Percentiles rank a stretch among this genome's conserved stretches.
These are phyloP conservation scores for Gonatopus flavifemur DNA, from an alignment of 1,140 invertebrate genomes.

Conservation along the genomic window DNA sequence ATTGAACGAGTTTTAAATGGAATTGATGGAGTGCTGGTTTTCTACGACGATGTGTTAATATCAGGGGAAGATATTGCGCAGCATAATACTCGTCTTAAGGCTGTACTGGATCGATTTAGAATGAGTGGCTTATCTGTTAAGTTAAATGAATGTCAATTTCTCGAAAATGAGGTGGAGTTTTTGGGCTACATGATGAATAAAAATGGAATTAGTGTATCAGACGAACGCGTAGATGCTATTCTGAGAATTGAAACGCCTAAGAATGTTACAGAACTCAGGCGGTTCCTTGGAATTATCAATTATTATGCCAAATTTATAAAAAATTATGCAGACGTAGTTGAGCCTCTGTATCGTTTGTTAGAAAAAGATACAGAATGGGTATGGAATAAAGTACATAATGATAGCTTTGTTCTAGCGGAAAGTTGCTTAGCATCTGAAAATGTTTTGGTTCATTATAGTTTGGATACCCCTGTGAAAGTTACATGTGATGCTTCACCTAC, in stretches of 20 bases:
- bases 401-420: not conserved
- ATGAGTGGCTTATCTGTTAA: not conserved
- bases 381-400: too few species aligned
- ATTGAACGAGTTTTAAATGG: conserved; percentile 5
- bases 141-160: not conserved
- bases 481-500: conserved; percentile 46
- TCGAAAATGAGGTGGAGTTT: not conserved
- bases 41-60: conserved; percentile 2
- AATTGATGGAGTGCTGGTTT: not conserved
- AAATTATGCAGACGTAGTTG: not conserved
- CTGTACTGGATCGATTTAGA: not conserved
- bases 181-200: conserved; percentile 1
- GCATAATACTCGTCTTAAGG: not conserved
- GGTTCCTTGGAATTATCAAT: not conserved
- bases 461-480: conserved; percentile 42
- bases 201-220: not conserved
- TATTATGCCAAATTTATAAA: conserved; percentile 1
- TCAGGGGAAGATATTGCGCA: not conserved
- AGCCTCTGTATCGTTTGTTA: not conserved
- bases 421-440: not conserved
- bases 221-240: conserved; percentile 8
- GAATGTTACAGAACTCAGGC: conserved; percentile 1
- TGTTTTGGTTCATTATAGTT: conserved; percentile 45
- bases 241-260: not conserved
- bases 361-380: too few species aligned